Evolutionary conservation across 2,888 invertebrate genomes (phyloP), one percentile per base, ranked within the genome.

Genomic region (Helleia helle): DNA sequence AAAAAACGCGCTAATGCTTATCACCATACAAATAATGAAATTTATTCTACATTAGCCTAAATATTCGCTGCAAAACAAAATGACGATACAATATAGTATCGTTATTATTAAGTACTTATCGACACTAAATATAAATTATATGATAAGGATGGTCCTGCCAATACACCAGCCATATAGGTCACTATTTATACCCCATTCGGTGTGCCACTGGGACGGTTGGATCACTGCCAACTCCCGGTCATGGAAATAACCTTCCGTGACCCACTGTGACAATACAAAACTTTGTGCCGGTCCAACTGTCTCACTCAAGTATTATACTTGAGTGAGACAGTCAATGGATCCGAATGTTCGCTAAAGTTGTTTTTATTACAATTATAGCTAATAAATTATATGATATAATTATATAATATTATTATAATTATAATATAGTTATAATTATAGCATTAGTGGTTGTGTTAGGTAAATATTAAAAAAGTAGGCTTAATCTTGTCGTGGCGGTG

Each of bases 151-250:
- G 37, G 37, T 27, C 24, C 24, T 31, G 18, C 18, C 26, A 28
- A 36, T 34, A 12, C 34, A 36, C 24, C 18, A 38, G 14, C 15
- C 39, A 42, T 39, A 15, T 42, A 36, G 42, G 38, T 25, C 39
- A 36, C 36, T 25, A 39, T 38, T 39, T 39, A 34, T 39, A 14
- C 17, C 9, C 29, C 29, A 41, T 41, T 38, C 29, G 30, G 41
- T 36, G 15, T 28, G 22, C 4, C 22, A 7, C 22, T 7, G n/a
- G n/a, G n/a, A 4, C 15, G 30, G 30, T 15, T 30, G 34, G 34
- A 34, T 18, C 0, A 18, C 18, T 18, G 22, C 34, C 34, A 34
- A 34, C n/a, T n/a, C 3, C 30, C n/a, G 12, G 34, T 29, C 28
- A 14, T 28, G 28, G 13, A 14, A 8, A 29, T 29, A 29, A 8